phyloP scores from a whole-genome alignment of 1,140 invertebrate species.

The Magallana ariakensis region DNA sequence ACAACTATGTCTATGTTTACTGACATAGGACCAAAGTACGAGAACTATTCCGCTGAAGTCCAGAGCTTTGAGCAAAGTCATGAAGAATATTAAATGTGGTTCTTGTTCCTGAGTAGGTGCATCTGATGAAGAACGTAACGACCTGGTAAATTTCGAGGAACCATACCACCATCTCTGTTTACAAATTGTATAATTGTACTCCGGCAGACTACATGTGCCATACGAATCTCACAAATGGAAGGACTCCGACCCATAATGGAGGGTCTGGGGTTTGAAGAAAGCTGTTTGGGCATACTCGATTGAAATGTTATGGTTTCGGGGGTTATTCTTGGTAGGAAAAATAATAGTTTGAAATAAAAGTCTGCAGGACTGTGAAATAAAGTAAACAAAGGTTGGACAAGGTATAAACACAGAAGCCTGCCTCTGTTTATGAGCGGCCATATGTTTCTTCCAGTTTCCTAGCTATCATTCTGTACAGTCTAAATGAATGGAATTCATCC shows the following conservation, averaged over 20 bases:
- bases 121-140: too few relatives aligned
- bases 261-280: neutral
- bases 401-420: neutral
- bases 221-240: neutral
- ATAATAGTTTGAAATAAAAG: slow-evolving; percentile 39
- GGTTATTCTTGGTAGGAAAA: slow-evolving; percentile 25
- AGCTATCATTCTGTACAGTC: slow-evolving; percentile 23
- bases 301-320: slow-evolving; percentile 26
- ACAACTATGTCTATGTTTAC: too few relatives aligned
- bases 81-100: too few relatives aligned
- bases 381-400: neutral
- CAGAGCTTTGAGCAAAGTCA: too few relatives aligned
- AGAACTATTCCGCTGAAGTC: too few relatives aligned
- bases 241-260: neutral
- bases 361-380: slow-evolving; percentile 28
- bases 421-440: neutral
- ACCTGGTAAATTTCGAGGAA: too few relatives aligned
- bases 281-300: neutral
- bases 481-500: slow-evolving; percentile 11
- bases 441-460: slow-evolving; percentile 21
- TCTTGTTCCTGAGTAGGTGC: too few relatives aligned
- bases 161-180: neutral
- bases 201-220: neutral
- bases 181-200: neutral
- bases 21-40: too few relatives aligned